Percentiles rank a stretch among this genome's conserved stretches.
These are phyloP conservation scores for Archocentrus centrarchus DNA, from an alignment of 2,113 vertebrate species.

Conservation along the genomic window DNA sequence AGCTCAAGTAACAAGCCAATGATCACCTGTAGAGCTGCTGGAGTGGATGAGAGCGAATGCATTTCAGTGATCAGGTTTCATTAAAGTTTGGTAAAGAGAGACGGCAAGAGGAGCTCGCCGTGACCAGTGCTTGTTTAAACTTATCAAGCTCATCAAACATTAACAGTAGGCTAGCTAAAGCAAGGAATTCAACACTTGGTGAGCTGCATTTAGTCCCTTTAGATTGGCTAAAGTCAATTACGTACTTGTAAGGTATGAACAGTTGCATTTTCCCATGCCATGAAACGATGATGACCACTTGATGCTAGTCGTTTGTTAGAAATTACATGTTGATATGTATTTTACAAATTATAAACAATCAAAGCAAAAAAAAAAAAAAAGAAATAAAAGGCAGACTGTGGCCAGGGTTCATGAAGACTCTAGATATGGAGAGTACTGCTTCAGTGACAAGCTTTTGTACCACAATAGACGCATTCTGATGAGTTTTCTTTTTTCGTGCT, in stretches of 20 bases:
- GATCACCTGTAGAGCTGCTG: conserved; percentile 22
- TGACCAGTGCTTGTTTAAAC: conserved; percentile 37
- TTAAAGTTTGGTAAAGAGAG: conserved; percentile 31
- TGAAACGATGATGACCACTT: no score
- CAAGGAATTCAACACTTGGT: conserved; percentile 2
- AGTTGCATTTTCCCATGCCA: no score
- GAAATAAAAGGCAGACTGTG: background rate
- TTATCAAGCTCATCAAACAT: conserved; percentile 54
- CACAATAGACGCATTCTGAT: background rate
- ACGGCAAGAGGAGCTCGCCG: background rate
- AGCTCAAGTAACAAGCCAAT: conserved; percentile 25
- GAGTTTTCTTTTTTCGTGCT: background rate
- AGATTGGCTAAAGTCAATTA: conserved; percentile 1
- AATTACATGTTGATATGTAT: background rate
- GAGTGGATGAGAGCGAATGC: conserved; percentile 37
- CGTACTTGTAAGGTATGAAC: background rate
- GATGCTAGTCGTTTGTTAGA: background rate
- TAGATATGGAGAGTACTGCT: background rate
- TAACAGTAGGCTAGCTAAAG: conserved; percentile 47
- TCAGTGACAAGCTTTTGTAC: background rate
- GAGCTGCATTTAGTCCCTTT: conserved; percentile 8
- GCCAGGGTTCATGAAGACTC: background rate
- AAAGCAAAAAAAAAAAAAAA: background rate
- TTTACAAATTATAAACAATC: background rate
- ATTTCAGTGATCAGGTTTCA: conserved; percentile 56